Percentiles rank a stretch among this genome's conserved stretches.
Conservation (phyloP, 1,140 invertebrate species). For the Cydia strobilella region DNA sequence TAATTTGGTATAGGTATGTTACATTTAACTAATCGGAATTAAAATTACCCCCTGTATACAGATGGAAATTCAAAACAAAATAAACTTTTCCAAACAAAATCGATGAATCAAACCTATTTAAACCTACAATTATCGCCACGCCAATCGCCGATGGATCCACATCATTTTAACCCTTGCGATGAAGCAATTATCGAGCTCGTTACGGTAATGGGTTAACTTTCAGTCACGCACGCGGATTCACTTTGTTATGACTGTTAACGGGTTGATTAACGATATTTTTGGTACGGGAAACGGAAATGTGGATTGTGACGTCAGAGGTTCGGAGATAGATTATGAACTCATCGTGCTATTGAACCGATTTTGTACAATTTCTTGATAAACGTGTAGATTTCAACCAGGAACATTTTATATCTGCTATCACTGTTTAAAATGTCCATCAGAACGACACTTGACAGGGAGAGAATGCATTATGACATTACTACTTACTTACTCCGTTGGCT, state of each 20-base stretch:
- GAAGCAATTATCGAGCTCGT: slow-evolving; percentile 28
- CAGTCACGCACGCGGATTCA: slow-evolving; percentile 25
- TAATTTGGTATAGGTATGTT: too few relatives aligned
- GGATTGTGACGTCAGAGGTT: neutral
- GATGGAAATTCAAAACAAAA: neutral
- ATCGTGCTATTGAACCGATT: too few relatives aligned
- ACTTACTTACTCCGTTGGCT: too few relatives aligned
- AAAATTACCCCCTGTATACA: neutral
- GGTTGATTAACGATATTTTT: slow-evolving; percentile 30
- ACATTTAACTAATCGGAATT: neutral
- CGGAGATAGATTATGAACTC: neutral
- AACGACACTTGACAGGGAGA: too few relatives aligned
- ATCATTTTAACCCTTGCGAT: slow-evolving; percentile 28
- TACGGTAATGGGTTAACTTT: slow-evolving; percentile 33
- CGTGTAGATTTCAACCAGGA: too few relatives aligned
- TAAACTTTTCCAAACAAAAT: slow-evolving; percentile 9
- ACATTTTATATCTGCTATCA: too few relatives aligned
- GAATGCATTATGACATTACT: too few relatives aligned
- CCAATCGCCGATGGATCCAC: slow-evolving; percentile 19
- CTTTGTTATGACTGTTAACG: slow-evolving; percentile 25
- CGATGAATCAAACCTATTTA: slow-evolving; percentile 8
- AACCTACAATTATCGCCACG: slow-evolving; percentile 7
- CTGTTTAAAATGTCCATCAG: too few relatives aligned
- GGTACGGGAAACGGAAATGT: neutral
- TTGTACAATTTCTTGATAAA: too few relatives aligned